These are phyloP conservation scores for Sylvia borin DNA, from an alignment of 2,797 vertebrate species.

Conservation along the genomic window DNA sequence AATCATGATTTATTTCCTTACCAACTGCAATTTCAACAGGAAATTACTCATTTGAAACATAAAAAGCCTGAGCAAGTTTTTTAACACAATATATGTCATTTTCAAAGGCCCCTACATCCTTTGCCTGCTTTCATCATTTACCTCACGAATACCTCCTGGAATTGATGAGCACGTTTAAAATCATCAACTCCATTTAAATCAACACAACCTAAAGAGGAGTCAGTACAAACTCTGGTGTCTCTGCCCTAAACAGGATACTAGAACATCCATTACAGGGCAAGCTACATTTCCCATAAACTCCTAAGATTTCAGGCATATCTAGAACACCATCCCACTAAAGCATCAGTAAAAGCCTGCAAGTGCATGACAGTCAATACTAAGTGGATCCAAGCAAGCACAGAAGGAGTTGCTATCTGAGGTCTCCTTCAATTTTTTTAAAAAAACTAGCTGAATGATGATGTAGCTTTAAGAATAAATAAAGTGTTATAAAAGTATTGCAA, in stretches of 20 bases:
- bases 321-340: background rate
- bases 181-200: background rate
- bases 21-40: background rate
- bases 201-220: background rate
- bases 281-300: background rate
- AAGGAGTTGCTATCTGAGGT: background rate
- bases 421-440: background rate
- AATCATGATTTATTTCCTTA: background rate
- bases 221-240: background rate
- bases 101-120: background rate
- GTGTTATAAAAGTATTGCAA: background rate
- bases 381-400: background rate
- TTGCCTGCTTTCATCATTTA: background rate
- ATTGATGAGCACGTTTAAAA: background rate
- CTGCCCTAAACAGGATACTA: background rate
- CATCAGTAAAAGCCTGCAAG: background rate
- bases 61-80: background rate
- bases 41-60: constrained; percentile 27
- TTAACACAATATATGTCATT: background rate
- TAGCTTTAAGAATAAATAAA: background rate
- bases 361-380: background rate
- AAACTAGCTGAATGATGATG: background rate
- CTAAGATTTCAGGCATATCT: background rate
- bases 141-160: background rate
- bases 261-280: background rate